Conservation (phyloP, 2,888 invertebrate genomes). For the Drymonia ruficornis region DNA sequence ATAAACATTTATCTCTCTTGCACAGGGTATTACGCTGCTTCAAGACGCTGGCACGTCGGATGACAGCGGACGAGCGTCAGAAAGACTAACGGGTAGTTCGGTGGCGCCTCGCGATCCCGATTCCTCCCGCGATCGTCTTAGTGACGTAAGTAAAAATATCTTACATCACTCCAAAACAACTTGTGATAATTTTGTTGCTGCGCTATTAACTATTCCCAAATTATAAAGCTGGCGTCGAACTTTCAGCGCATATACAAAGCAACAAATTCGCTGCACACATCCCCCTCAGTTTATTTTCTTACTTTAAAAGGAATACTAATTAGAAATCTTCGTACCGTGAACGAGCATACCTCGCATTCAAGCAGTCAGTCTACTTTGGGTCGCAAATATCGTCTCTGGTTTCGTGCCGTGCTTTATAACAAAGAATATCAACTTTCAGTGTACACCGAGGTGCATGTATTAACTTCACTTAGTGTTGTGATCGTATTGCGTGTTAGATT, state of each 20-base stretch:
- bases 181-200: slow-evolving; percentile 13
- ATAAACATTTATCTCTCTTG: slow-evolving; percentile 51
- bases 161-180: slow-evolving; percentile 32
- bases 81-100: slow-evolving; percentile 91
- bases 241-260: slow-evolving; percentile 31
- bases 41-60: slow-evolving; percentile 93
- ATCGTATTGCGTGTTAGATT: slow-evolving; percentile 58
- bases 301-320: slow-evolving; percentile 12
- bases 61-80: slow-evolving; percentile 93
- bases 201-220: slow-evolving; percentile 25
- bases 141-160: slow-evolving; percentile 88
- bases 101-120: slow-evolving; percentile 91
- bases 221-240: slow-evolving; percentile 26
- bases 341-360: slow-evolving; percentile 26
- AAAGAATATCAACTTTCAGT: slow-evolving; percentile 21
- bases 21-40: slow-evolving; percentile 89
- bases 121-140: slow-evolving; percentile 93
- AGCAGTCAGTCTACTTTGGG: slow-evolving; percentile 25
- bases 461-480: slow-evolving; percentile 58
- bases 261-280: slow-evolving; percentile 24
- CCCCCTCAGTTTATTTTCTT: slow-evolving; percentile 21
- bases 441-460: slow-evolving; percentile 49
- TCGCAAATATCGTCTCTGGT: slow-evolving; percentile 25
- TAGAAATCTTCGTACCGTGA: slow-evolving; percentile 22
- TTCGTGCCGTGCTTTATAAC: slow-evolving; percentile 29